Conservation (phyloP, 2,888 invertebrate species). For the Hesperia comma region DNA sequence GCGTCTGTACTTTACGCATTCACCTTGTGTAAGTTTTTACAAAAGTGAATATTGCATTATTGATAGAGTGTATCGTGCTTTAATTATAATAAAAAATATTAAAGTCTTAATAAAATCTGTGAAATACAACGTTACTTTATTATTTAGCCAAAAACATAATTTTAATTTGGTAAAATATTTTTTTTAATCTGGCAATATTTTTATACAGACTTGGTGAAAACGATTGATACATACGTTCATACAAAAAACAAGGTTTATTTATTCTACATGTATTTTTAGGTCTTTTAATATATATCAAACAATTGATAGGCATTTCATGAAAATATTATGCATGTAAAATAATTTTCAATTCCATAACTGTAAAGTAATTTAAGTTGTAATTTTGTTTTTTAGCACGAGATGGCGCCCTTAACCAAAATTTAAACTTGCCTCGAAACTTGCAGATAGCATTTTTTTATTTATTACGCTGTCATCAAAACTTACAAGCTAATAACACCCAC, state of each 20-base stretch:
- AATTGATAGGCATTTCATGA: neutral
- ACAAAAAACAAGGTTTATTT: slow-evolving; percentile 8
- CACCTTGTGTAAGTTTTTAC: slow-evolving; percentile 50
- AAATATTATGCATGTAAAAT: neutral
- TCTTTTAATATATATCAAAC: neutral
- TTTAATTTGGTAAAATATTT: neutral
- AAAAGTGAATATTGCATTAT: neutral
- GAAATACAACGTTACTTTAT: neutral
- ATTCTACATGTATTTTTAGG: neutral
- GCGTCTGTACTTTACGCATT: slow-evolving; percentile 74
- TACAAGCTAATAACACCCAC: too few relatives aligned
- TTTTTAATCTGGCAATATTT: slow-evolving; percentile 55
- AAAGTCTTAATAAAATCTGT: neutral
- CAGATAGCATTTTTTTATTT: neutral
- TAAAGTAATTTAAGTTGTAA: neutral
- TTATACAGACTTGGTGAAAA: slow-evolving; percentile 61
- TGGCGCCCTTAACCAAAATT: slow-evolving; percentile 47
- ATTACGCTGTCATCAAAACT: too few relatives aligned
- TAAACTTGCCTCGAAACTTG: neutral
- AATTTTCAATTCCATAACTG: neutral
- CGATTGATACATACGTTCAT: slow-evolving; percentile 43
- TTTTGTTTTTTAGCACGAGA: slow-evolving; percentile 50
- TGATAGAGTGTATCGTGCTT: neutral
- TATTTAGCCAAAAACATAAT: neutral
- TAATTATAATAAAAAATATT: neutral